Evolutionary conservation across 2,113 vertebrate genomes (phyloP), one percentile per base, ranked within the genome.

Genomic region (Paradoxurus hermaphroditus): DNA sequence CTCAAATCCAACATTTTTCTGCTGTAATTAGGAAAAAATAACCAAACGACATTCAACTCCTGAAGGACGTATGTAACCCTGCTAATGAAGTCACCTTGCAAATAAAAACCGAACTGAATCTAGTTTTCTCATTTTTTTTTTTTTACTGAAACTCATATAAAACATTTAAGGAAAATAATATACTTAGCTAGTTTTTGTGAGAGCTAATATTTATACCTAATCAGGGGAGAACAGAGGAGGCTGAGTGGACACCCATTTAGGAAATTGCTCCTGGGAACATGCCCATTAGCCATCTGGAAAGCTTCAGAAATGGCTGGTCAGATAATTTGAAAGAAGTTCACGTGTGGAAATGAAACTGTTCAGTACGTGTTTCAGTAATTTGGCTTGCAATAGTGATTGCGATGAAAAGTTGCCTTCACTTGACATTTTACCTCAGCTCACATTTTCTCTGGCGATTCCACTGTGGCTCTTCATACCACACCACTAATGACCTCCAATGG

Each of bases 271-370:
- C 25, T 96, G 93, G 83, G 59, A 90, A 59, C 29, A 34, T 41
- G 90, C 29, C 85, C 65, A 46, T 29, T 63, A 77, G 70, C 82
- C 70, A 97, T 81, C 91, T 82, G 96, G 93, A 96, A 90, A 92
- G n/a, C 39, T 49, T 65, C 29, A 31, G 70, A 70, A 95, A 87
- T 70, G 97, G 88, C 95, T 95, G 97, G 36, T 88, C 73, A 88
- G 81, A 59, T 4, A 29, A 94, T 56, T 4, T 56, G 73, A 95
- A 89, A 92, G 75, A 56, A 63, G 63, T 51, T 81, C 88, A 94
- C 81, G 94, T 94, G 72, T 89, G 67, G 95, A 91, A 94, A 97
- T 65, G 84, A 96, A 94, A 90, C 31, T 41, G 51, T n/a, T 51
- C 31, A 12, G 49, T 63, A 39, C 53, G 46, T 72, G 49, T 91